Base-by-base conservation (phyloP, 2,888 invertebrate genomes). In the Pharmacophagus antenor region DNA sequence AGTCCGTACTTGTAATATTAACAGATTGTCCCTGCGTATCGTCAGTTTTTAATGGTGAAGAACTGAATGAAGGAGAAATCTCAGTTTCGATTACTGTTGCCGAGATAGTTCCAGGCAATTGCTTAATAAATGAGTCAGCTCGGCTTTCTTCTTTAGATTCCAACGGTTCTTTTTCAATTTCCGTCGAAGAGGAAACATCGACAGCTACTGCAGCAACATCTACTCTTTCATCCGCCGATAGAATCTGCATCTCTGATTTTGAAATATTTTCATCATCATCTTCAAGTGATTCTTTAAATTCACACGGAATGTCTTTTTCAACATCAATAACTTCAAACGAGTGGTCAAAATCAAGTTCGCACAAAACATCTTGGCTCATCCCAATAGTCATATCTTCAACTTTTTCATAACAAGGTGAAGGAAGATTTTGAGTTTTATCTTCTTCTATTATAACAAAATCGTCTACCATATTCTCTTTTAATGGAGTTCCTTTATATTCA, bases 81-180 rank as follows among this genome's bases (percentile, higher is more conserved):
- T 81, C 73, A 60, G 57, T 65, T 67, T 73, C 62, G 62, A 73
- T 71, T 21, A 73, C 70, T 51, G 77, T 72, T 51, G 74, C 77
- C 77, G 84, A 82, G 76, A 81, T 79, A 81, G 80, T 73, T 54
- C 68, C 65, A 68, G 77, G 76, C 67, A 47, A 46, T 51, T 53
- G 27, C 27, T 7, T 10, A 27, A 10, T 27, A 7, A 7, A 7
- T 27, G 27, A 7, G 5, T 7, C 5, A 10, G 5, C 27, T 27
- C 10, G 27, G 5, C 10, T 5, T 10, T 27, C 10, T 1, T 8
- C 10, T 20, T 44, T 2, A 44, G 8, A n/a, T 17, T 44, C 23
- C 2, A 27, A 31, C 23, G 25, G n/a, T 47, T 46, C 51, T 12
- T 37, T 42, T 52, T 22, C 20, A 23, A 23, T 47, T 20, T 18